A percentile compares a stretch with the other conserved stretches of the same genome.
phyloP scores from a whole-genome alignment of 2,888 invertebrate species.

The Caenorhabditis sp. region DNA sequence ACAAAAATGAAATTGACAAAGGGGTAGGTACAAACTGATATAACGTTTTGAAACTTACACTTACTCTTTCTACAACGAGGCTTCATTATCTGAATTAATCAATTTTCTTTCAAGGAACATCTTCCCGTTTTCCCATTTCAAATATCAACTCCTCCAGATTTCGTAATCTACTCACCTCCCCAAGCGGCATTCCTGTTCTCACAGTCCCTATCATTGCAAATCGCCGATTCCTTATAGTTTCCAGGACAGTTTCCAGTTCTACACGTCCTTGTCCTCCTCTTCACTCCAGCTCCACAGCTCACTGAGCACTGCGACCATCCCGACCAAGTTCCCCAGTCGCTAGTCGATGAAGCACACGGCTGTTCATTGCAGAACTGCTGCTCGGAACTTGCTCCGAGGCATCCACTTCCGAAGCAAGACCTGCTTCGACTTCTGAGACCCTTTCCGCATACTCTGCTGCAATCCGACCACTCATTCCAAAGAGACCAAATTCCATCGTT shows the following conservation, averaged over 20 bases:
- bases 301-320: slow-evolving; percentile 74
- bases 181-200: slow-evolving; percentile 78
- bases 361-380: slow-evolving; percentile 82
- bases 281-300: slow-evolving; percentile 81
- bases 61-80: slow-evolving; percentile 38
- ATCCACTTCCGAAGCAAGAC: slow-evolving; percentile 74
- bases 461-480: slow-evolving; percentile 79
- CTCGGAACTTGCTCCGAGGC: slow-evolving; percentile 77
- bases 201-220: slow-evolving; percentile 80
- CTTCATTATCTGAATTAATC: slow-evolving; percentile 49
- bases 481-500: slow-evolving; percentile 66
- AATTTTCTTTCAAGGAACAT: too few relatives aligned
- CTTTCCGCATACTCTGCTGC: slow-evolving; percentile 78
- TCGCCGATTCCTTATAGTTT: slow-evolving; percentile 76
- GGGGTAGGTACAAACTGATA: neutral
- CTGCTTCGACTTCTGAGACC: slow-evolving; percentile 79
- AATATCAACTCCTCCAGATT: neutral
- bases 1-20: slow-evolving; percentile 15
- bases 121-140: neutral
- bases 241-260: slow-evolving; percentile 79
- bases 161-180: slow-evolving; percentile 78
- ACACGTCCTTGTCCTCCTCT: slow-evolving; percentile 79
- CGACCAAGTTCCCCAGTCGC: slow-evolving; percentile 72
- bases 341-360: slow-evolving; percentile 69
- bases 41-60: neutral